phyloP scores from a whole-genome alignment of 2,797 vertebrate species.

The Propithecus deckenii region DNA sequence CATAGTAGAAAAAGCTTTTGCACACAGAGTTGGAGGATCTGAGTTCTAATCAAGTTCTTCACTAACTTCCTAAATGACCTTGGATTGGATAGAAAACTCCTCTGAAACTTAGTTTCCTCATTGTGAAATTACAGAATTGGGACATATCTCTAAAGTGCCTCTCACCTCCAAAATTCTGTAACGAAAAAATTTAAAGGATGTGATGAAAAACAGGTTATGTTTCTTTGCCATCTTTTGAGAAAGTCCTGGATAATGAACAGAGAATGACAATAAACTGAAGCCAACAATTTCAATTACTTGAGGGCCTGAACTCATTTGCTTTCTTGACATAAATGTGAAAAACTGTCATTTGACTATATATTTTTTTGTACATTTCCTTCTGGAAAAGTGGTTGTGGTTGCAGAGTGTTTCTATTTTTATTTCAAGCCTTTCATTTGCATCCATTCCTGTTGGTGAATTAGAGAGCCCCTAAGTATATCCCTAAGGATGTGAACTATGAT shows the following conservation, averaged over 20 bases:
- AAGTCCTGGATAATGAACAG: not conserved
- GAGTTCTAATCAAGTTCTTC: not conserved
- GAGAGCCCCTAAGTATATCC: not conserved
- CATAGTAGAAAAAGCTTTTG: not conserved
- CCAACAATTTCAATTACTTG: not conserved
- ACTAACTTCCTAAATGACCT: not conserved
- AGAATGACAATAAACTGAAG: not conserved
- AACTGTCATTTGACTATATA: not conserved
- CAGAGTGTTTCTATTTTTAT: conserved; percentile 41
- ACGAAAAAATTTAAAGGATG: not conserved
- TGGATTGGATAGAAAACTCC: not conserved
- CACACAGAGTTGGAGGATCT: not conserved
- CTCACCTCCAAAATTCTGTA: not conserved
- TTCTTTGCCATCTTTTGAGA: not conserved
- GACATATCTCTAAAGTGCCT: not conserved
- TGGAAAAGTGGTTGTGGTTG: conserved; percentile 9
- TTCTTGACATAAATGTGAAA: conserved; percentile 1
- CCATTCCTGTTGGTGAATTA: not conserved
- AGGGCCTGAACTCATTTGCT: not conserved
- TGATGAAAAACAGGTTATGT: not conserved
- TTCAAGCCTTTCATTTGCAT: conserved; percentile 32
- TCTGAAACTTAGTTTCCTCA: not conserved
- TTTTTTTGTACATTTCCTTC: not conserved
- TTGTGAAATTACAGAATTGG: not conserved
- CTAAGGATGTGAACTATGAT: not conserved